phyloP scores from a whole-genome alignment of 2,797 vertebrate genomes.

The Megalops cyprinoides region DNA sequence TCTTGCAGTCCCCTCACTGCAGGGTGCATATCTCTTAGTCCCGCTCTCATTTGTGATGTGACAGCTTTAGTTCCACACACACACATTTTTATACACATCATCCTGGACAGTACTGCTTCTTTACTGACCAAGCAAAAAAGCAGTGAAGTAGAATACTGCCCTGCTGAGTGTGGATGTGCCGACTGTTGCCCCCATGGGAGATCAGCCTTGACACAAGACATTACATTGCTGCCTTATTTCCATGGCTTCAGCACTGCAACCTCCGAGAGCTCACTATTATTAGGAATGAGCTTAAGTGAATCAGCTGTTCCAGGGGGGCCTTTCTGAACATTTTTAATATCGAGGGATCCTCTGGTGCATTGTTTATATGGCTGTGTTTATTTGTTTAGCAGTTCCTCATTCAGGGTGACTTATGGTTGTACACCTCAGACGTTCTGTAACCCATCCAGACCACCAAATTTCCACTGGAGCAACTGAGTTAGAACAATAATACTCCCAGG shows the following conservation, averaged over 20 bases:
- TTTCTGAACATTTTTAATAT: not conserved
- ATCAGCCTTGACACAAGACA: not conserved
- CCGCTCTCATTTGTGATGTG: too few species aligned
- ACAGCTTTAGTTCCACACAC: too few species aligned
- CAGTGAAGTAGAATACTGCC: not conserved
- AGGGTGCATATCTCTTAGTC: too few species aligned
- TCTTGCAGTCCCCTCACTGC: too few species aligned
- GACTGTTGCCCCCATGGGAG: not conserved
- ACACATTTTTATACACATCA: too few species aligned
- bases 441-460: not conserved
- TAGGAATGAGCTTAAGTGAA: not conserved
- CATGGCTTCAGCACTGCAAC: not conserved
- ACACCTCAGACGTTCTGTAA: not conserved
- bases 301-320: not conserved
- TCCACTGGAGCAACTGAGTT: not conserved
- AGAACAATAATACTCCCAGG: not conserved
- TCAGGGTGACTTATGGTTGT: not conserved
- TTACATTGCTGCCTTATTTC: not conserved
- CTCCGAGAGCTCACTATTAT: not conserved
- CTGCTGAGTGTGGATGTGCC: not conserved
- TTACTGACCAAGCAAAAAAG: conserved; percentile 10
- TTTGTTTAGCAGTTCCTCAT: not conserved
- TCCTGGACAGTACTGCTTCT: not conserved
- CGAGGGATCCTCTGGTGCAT: not conserved
- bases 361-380: not conserved